Conservation (phyloP, 2,797 vertebrate genomes). For the Phalanger gymnotis region DNA sequence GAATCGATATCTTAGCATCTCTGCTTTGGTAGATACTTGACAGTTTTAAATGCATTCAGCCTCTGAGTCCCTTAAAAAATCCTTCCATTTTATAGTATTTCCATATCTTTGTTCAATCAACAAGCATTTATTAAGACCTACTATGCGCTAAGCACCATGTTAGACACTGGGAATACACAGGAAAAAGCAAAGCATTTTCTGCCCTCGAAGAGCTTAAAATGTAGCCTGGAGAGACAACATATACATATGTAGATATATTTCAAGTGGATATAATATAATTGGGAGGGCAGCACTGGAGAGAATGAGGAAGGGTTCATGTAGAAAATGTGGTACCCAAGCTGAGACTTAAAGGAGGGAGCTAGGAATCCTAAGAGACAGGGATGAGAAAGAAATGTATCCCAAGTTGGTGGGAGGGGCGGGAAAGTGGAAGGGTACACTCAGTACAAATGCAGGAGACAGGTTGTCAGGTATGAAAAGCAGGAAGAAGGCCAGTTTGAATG, state of each 20-base stretch:
- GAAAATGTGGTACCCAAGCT: background rate
- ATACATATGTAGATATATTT: background rate
- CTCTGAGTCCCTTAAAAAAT: background rate
- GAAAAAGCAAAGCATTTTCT: background rate
- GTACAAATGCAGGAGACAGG: background rate
- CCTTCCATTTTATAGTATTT: slow-evolving; percentile 44
- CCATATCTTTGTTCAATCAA: slow-evolving; percentile 17
- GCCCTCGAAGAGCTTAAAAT: background rate
- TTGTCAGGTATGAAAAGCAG: background rate
- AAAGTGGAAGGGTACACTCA: background rate
- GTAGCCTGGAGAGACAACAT: background rate
- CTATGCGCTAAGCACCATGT: background rate
- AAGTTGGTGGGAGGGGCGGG: rapidly evolving
- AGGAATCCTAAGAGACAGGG: background rate
- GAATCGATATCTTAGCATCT: slow-evolving; percentile 54
- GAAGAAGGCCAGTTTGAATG: background rate
- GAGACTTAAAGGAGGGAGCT: background rate
- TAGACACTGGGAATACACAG: background rate
- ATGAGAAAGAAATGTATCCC: background rate
- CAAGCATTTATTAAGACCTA: slow-evolving; percentile 15
- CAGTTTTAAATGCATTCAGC: background rate
- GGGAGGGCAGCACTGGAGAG: background rate
- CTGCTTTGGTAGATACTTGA: slow-evolving; percentile 6
- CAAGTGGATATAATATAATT: background rate
- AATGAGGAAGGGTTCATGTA: background rate